Evolutionary conservation across 64 coral and sea anemone species (phyloP).

Genomic region (Orbicella faveolata): DNA sequence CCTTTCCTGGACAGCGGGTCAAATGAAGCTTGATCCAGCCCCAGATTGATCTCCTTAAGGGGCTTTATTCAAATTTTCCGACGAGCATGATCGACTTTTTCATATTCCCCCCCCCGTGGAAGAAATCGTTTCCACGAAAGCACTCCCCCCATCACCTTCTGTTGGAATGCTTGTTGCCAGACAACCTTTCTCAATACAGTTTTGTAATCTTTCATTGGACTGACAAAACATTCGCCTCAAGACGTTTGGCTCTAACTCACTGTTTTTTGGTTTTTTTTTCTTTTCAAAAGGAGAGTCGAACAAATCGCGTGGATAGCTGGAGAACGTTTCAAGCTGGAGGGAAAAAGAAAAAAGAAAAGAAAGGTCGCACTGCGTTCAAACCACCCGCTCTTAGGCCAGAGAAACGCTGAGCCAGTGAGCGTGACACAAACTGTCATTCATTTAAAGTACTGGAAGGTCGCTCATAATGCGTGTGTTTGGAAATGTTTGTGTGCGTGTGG

Average conservation of each 20-base stretch:
- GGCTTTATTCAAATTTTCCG: too few relatives aligned
- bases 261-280: neutral
- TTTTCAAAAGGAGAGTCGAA: slow-evolving; percentile 66
- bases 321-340: slow-evolving; percentile 64
- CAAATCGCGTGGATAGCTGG: slow-evolving; percentile 82
- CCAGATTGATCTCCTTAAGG: too few relatives aligned
- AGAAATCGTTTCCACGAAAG: too few relatives aligned
- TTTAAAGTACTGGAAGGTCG: neutral
- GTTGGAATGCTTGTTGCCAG: too few relatives aligned
- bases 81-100: too few relatives aligned
- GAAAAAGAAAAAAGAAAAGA: slow-evolving; percentile 69
- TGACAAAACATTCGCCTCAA: too few relatives aligned
- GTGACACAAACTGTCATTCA: neutral
- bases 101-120: too few relatives aligned
- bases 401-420: slow-evolving; percentile 28
- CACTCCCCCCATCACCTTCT: too few relatives aligned
- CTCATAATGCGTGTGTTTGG: neutral
- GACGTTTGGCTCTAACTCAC: neutral
- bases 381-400: slow-evolving; percentile 77
- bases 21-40: too few relatives aligned
- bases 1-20: too few relatives aligned
- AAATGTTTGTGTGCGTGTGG: neutral
- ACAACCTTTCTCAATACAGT: neutral
- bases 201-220: neutral
- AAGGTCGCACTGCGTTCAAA: slow-evolving; percentile 53